These are phyloP conservation scores for Lutra lutra DNA, from an alignment of 2,797 vertebrate genomes.

Conservation along the genomic window DNA sequence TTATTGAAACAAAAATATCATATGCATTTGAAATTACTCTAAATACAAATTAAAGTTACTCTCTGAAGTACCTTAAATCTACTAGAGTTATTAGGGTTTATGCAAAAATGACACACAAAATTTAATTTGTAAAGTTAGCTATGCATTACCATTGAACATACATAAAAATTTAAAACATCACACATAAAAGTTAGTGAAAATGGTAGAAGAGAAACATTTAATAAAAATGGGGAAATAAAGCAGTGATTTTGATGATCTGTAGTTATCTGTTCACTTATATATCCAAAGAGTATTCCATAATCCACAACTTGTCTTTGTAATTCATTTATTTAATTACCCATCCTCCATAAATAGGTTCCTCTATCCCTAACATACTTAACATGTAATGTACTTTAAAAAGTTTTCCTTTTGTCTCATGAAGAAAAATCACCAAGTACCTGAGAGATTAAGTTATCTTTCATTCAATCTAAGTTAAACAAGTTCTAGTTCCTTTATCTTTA, in stretches of 20 bases:
- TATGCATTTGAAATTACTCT: constrained; percentile 17
- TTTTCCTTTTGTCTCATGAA: constrained; percentile 44
- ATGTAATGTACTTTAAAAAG: neutral
- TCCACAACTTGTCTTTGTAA: neutral
- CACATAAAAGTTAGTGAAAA: constrained; percentile 32
- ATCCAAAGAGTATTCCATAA: constrained; percentile 17
- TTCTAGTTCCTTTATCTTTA: constrained; percentile 32
- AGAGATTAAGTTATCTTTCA: constrained; percentile 52
- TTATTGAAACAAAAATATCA: constrained; percentile 39
- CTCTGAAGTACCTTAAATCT: constrained; percentile 22
- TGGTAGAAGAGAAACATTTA: constrained; percentile 15
- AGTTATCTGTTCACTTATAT: constrained; percentile 31
- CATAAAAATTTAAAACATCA: neutral
- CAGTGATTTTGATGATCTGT: constrained; percentile 28
- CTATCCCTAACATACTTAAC: constrained; percentile 4
- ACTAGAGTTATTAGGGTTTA: neutral
- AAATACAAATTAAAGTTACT: constrained; percentile 37
- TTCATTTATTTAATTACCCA: neutral
- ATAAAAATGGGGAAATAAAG: constrained; percentile 41
- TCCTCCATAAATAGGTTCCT: neutral
- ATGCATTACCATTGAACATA: neutral
- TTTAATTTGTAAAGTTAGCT: constrained; percentile 47
- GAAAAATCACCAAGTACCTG: neutral
- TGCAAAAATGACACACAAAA: neutral
- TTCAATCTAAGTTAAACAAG: constrained; percentile 19